Evolutionary conservation across 2,797 vertebrate species (phyloP), one percentile per base, ranked within the genome.

Genomic region (Diglossa cyanea): DNA sequence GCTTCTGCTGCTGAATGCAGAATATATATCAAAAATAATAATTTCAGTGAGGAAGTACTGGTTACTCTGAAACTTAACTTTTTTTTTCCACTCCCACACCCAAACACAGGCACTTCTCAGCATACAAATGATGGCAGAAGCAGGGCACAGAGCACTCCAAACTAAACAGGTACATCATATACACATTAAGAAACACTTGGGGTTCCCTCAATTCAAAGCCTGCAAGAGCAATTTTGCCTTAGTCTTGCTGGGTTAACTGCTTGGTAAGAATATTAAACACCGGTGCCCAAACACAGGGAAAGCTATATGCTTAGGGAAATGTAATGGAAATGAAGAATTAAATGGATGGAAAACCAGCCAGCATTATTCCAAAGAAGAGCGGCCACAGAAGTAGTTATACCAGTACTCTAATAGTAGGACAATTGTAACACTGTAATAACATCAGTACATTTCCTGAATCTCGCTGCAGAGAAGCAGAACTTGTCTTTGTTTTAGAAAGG

Each of bases 321-420:
- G 48, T 10, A 79, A 89, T 82, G 85, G 84, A 94, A 94, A 94
- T 91, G 42, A 85, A 70, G 75, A 87, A 92, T 63, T 94, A 74
- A 94, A 80, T 2, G 1, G 86, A 90, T 93, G 78, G 87, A 91
- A 95, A 92, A 67, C 1, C 53, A 91, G 53, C 7, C 48, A 61
- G 77, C 61, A 68, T 96, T 74, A 93, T 66, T 81, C 35, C 48
- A 85, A 87, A 82, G 58, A 65, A 84, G 35, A 93, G 13, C 28
- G 35, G 62, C 78, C 75, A 68, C 74, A 77, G 47, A 57, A 92
- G 93, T 40, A 91, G 86, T 78, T 84, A 40, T 62, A 96, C 91
- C 6, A 1, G 90, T 92, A 93, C 23, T 73, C 82, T 77, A 89
- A 89, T 12, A 58, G 73, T 8, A 80, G 70, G 58, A 84, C 89